Evolutionary conservation across 1,140 invertebrate genomes (phyloP), one percentile per base, ranked within the genome.

Genomic region (Bombus difficillimus): DNA sequence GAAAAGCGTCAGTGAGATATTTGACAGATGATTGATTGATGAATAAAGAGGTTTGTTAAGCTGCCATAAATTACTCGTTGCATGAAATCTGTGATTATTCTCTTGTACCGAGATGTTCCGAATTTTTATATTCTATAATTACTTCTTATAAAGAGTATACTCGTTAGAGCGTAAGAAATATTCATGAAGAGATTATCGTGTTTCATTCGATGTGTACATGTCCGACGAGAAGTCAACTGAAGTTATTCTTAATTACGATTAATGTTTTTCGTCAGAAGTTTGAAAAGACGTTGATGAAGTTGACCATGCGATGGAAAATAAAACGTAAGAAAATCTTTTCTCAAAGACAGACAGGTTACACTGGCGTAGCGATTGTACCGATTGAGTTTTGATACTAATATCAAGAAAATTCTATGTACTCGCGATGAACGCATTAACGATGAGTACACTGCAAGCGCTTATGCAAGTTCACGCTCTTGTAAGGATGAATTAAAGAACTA

Each of bases 171-270:
- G 68, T 12, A 34, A 22, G 69, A 15, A 41, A n/a, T n/a, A 72
- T 72, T 72, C 25, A 1, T n/a, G 5, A n/a, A 3, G 5, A 43
- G 5, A 72, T n/a, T 41, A 10, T 41, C 47, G 47, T 8, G 5
- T 18, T 53, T 53, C 47, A 18, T 53, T 53, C 47, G 6, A 53
- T 9, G 71, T n/a, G 28, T 12, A 18, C 28, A 39, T 9, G 28
- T 41, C 39, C 4, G 71, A n/a, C 25, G 41, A n/a, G 28, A 0
- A 72, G 39, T 28, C 25, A 28, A 76, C 53, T 39, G 12, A 75
- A 75, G 73, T 28, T 12, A 34, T 47, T 74, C n/a, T 75, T 75
- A 75, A 75, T 53, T 57, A 57, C 22, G 34, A 75, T 75, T 75
- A 32, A 75, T 75, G 73, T 57, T 53, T 25, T 22, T 34, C 32